Percentiles rank a stretch among this genome's conserved stretches.
Evolutionary conservation across 1,140 invertebrate species (phyloP).

Genomic region (Pogonomyrmex californicus): DNA sequence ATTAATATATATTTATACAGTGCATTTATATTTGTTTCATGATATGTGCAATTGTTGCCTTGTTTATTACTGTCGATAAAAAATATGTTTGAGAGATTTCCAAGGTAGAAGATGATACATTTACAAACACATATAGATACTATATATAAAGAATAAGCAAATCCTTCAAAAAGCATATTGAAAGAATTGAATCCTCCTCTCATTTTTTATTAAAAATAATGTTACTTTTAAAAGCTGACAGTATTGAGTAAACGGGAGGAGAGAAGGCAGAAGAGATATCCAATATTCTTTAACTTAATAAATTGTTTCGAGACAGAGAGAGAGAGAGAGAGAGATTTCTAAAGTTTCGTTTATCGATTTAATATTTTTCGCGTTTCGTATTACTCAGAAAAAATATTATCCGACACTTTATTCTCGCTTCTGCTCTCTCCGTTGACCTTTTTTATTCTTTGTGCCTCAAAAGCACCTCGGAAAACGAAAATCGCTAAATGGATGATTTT

Average conservation of each 20-base stretch:
- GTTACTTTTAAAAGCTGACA: not conserved
- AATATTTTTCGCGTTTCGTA: constrained; percentile 50
- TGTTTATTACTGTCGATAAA: not conserved
- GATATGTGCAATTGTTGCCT: not conserved
- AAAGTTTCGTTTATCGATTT: constrained; percentile 44
- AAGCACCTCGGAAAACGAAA: constrained; percentile 35
- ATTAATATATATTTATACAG: constrained; percentile 27
- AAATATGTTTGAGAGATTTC: not conserved
- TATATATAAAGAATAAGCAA: not conserved
- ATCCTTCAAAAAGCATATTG: constrained; percentile 13
- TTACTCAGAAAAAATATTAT: constrained; percentile 38
- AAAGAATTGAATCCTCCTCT: not conserved
- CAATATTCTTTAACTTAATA: too few relatives aligned
- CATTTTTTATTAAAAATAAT: not conserved
- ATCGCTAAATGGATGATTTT: constrained; percentile 73
- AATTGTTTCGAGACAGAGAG: too few relatives aligned
- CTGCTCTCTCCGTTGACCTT: not conserved
- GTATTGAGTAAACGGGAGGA: not conserved
- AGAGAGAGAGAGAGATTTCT: constrained; percentile 4
- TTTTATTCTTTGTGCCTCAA: constrained; percentile 45
- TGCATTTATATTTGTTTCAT: constrained; percentile 3
- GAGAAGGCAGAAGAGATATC: not conserved
- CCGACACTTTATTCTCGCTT: constrained; percentile 60
- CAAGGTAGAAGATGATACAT: not conserved
- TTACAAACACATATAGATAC: not conserved